Percentiles rank a stretch among this genome's conserved stretches.
Conservation (phyloP, 2,888 invertebrate genomes). For the Yponomeuta malinellus region DNA sequence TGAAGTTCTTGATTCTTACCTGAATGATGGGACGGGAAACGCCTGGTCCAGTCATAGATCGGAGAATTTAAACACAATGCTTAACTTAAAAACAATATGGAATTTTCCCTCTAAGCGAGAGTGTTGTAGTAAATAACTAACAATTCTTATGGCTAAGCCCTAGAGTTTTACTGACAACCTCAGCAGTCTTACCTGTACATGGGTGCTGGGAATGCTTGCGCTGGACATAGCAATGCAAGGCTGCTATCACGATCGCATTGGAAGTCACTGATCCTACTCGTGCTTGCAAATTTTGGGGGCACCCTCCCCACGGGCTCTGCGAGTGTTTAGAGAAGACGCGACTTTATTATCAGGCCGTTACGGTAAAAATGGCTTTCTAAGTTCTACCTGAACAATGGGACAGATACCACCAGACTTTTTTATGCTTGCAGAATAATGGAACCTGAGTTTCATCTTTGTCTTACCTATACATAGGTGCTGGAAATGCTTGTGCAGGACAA, state of each 20-base stretch:
- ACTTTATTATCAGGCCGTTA: slow-evolving; percentile 1
- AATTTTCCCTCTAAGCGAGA: too few species aligned
- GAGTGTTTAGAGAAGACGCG: slow-evolving; percentile 25
- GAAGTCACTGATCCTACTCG: slow-evolving; percentile 40
- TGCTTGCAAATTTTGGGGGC: slow-evolving; percentile 58
- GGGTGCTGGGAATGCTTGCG: slow-evolving; percentile 83
- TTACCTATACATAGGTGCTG: slow-evolving; percentile 83
- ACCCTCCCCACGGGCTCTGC: slow-evolving; percentile 60
- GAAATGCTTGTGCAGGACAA: slow-evolving; percentile 83
- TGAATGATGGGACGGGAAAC: slow-evolving; percentile 61
- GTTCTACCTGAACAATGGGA: slow-evolving; percentile 64
- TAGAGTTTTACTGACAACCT: too few species aligned
- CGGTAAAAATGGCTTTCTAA: too few species aligned
- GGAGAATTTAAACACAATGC: too few species aligned
- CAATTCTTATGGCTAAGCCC: too few species aligned
- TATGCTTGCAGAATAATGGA: slow-evolving; percentile 30
- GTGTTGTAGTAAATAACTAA: too few species aligned
- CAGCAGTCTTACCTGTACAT: slow-evolving; percentile 78
- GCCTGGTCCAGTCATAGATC: slow-evolving; percentile 54
- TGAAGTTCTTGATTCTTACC: slow-evolving; percentile 26
- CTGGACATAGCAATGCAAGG: slow-evolving; percentile 74
- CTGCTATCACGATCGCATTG: slow-evolving; percentile 28
- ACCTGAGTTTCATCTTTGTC: slow-evolving; percentile 45
- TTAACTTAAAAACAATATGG: slow-evolving; percentile 23
- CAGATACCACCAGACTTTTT: slow-evolving; percentile 73